Evolutionary conservation across 2,113 vertebrate species (phyloP), one percentile per base, ranked within the genome.

Genomic region (Leptodactylus fuscus): DNA sequence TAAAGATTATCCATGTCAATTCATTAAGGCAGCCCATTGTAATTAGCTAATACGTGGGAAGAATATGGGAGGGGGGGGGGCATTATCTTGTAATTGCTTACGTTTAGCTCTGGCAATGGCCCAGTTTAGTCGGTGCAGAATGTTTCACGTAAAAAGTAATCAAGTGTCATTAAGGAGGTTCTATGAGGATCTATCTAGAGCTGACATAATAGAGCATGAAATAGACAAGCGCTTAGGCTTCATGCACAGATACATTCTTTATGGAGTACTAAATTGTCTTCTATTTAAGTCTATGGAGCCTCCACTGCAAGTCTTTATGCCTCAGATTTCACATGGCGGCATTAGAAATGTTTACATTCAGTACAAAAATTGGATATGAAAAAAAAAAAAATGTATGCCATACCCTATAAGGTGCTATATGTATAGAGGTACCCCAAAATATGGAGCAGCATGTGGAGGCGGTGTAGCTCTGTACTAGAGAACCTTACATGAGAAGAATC

Each of bases 41-140:
- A 32, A 65, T 65, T 65, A 32, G 60, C 60, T 29, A 65, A 65
- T 65, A 65, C 32, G 60, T 65, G 60, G 60, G 27, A 65, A 65
- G 27, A 65, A 65, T 8, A 65, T 65, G 27, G 29, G 3, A 13
- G 13, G 32, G 3, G 27, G 13, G 32, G 58, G 58, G 15, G 27
- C 55, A 27, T 27, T 13, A 27, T 8, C 24, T 65, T 24, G 29
- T 27, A 65, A 65, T 65, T 16, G 6, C 27, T 32, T 27, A 65
- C 24, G n/a, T 58, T 58, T 24, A 58, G 55, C 22, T 1, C n/a
- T 58, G 55, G 55, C 55, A 58, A 24, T 58, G 55, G 10, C 55
- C 55, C 55, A 58, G 7, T n/a, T 58, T 24, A 24, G 1, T 58
- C 22, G 16, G 13, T 15, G 60, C 29, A 65, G 60, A 65, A 32